Conservation (phyloP, 1,140 invertebrate genomes). For the Camponotus floridanus region DNA sequence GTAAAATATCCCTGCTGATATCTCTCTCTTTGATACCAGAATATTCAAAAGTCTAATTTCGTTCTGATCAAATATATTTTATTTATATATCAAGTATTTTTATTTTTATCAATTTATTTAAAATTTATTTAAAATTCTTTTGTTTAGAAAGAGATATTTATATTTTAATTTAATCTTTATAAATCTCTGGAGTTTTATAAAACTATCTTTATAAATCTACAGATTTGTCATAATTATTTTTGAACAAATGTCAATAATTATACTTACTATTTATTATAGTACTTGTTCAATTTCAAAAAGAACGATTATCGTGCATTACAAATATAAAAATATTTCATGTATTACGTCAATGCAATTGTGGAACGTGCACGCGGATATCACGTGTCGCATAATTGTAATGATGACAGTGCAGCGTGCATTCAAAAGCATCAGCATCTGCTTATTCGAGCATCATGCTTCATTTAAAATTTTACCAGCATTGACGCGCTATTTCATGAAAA, state of each 20-base stretch:
- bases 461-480: constrained; percentile 50
- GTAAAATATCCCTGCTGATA: not conserved
- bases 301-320: not conserved
- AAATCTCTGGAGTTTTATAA: not conserved
- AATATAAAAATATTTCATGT: not conserved
- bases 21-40: not conserved
- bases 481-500: constrained; percentile 64
- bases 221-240: not conserved
- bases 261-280: not conserved
- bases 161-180: not conserved
- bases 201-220: constrained; percentile 1
- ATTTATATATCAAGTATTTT: not conserved
- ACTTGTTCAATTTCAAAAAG: not conserved
- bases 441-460: constrained; percentile 31
- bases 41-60: not conserved
- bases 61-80: not conserved
- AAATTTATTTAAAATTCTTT: not conserved
- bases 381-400: constrained; percentile 23
- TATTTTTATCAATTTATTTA: not conserved
- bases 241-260: not conserved
- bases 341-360: not conserved
- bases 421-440: constrained; percentile 14
- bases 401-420: constrained; percentile 9
- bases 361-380: not conserved
- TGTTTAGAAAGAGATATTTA: not conserved